phyloP scores from a whole-genome alignment of 1,140 invertebrate genomes.

The Atopsyche davidsoni region DNA sequence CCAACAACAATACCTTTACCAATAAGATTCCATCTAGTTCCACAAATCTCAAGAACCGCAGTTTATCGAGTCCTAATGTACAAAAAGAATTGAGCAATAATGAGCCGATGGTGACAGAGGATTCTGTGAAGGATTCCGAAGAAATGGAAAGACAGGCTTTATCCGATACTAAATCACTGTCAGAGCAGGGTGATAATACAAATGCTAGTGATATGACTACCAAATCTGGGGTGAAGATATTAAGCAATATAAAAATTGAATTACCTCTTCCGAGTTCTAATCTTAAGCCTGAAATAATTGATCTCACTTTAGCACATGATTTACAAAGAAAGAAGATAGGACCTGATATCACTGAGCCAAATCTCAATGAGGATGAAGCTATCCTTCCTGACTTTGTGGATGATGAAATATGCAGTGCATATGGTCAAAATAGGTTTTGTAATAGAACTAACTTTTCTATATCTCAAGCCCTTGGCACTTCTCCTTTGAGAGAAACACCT shows the following conservation, averaged over 20 bases:
- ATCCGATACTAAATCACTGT: too few relatives aligned
- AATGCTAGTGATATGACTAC: slow-evolving; percentile 5
- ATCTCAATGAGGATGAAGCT: slow-evolving; percentile 29
- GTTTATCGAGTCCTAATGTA: too few relatives aligned
- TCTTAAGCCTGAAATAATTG: slow-evolving; percentile 43
- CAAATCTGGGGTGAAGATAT: slow-evolving; percentile 40
- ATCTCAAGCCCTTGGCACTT: background rate
- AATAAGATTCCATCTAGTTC: background rate
- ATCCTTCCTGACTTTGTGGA: slow-evolving; percentile 42
- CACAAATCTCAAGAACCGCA: too few relatives aligned
- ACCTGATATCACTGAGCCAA: slow-evolving; percentile 3
- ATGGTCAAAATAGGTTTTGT: slow-evolving; percentile 12
- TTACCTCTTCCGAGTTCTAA: slow-evolving; percentile 43
- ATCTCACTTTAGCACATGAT: slow-evolving; percentile 41
- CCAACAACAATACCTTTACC: background rate
- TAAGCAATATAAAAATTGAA: slow-evolving; percentile 48
- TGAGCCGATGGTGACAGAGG: too few relatives aligned
- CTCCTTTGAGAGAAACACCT: background rate
- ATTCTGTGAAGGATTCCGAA: too few relatives aligned
- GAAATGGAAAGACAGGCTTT: slow-evolving; percentile 4
- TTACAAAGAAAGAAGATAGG: slow-evolving; percentile 2
- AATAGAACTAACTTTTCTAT: slow-evolving; percentile 5
- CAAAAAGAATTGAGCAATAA: too few relatives aligned
- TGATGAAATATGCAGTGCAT: slow-evolving; percentile 13
- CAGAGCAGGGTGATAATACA: slow-evolving; percentile 9